phyloP scores from a whole-genome alignment of 1,140 invertebrate genomes.

The Drosophila pruinosa region DNA sequence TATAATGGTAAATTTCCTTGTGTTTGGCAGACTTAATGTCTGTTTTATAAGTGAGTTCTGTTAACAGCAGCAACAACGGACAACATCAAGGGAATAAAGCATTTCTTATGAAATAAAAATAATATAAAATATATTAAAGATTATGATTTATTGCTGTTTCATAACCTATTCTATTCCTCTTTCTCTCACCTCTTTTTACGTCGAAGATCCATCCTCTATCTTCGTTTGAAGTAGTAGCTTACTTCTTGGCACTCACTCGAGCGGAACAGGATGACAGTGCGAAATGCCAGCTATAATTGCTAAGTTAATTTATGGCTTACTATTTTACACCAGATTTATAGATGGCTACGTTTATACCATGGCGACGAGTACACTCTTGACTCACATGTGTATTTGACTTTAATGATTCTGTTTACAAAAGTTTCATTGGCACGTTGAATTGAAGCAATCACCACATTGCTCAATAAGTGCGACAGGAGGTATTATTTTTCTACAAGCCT shows the following conservation, averaged over 20 bases:
- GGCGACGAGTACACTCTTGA: background rate
- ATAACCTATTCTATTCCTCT: slow-evolving; percentile 60
- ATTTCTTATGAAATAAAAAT: slow-evolving; percentile 64
- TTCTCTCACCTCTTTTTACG: background rate
- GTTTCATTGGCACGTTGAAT: slow-evolving; percentile 22
- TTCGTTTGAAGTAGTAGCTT: too few relatives aligned
- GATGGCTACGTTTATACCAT: slow-evolving; percentile 16
- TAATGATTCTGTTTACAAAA: slow-evolving; percentile 71
- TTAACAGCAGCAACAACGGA: background rate
- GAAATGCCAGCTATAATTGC: slow-evolving; percentile 72
- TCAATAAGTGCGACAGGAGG: slow-evolving; percentile 10
- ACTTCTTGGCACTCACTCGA: slow-evolving; percentile 34
- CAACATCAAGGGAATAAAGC: slow-evolving; percentile 13
- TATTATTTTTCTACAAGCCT: too few relatives aligned
- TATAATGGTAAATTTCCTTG: slow-evolving; percentile 69
- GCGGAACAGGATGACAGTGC: slow-evolving; percentile 55
- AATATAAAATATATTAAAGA: slow-evolving; percentile 70
- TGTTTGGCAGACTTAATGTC: slow-evolving; percentile 79
- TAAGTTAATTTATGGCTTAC: slow-evolving; percentile 61
- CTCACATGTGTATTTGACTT: slow-evolving; percentile 33
- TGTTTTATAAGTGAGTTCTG: slow-evolving; percentile 61
- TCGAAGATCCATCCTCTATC: background rate
- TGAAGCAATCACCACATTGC: slow-evolving; percentile 6
- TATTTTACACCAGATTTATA: slow-evolving; percentile 43
- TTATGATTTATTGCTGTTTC: slow-evolving; percentile 78